Evolutionary conservation across 2,888 invertebrate species (phyloP), one percentile per base, ranked within the genome.

Genomic region (Hylaea fasciaria): DNA sequence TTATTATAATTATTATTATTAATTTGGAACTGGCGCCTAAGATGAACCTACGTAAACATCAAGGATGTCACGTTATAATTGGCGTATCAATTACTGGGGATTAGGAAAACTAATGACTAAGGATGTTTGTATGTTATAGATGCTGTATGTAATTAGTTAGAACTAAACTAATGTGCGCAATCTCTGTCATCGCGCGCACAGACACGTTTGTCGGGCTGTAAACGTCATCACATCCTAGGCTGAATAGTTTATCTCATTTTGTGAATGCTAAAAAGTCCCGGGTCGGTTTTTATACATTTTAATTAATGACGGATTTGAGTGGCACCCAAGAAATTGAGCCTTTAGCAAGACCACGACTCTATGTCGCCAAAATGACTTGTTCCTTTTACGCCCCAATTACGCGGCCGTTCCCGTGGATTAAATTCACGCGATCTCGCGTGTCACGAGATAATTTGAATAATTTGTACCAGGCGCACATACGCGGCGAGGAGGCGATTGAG

Each of bases 381-480:
- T 41, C 12, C 29, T 35, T 45, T 44, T 16, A 64, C 39, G 48
- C 49, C 53, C 66, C 64, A 68, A 66, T 70, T 68, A 68, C 62
- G 62, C 55, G 67, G 58, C 71, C 66, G 71, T 67, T 65, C 62
- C 28, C 50, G 32, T n/a, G 50, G 57, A 57, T 45, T 59, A 43
- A 32, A 32, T 55, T 62, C 53, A 62, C 41, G n/a, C 47, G 35
- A 65, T 45, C 28, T 41, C 17, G 39, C 47, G 17, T 55, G 59
- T 56, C 57, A 56, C 50, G 59, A 62, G 65, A 71, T 71, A 73
- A 79, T 80, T 80, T 80, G 74, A 81, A 80, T 82, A 77, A 81
- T 78, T 77, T 59, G 55, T 65, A 76, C 74, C 73, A 73, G 72
- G 72, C 66, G 62, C 68, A 71, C 68, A 73, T 57, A 66, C 70